Conservation (phyloP, 2,888 invertebrate genomes). For the Hypselothyrea guttata region DNA sequence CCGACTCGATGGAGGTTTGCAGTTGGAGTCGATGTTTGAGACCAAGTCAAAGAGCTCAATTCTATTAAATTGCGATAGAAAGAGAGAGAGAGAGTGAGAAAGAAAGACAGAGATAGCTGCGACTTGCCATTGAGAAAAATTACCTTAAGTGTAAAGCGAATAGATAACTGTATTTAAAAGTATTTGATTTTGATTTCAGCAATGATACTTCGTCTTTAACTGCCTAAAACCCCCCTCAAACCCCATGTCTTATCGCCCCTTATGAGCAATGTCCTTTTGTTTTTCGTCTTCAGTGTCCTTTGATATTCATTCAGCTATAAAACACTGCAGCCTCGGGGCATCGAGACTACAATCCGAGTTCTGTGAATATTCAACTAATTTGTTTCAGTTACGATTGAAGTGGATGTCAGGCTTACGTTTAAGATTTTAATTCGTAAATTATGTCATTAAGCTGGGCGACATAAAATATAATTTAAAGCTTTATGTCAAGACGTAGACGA, state of each 20-base stretch:
- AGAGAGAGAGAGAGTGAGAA: background rate
- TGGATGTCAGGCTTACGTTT: constrained; percentile 4
- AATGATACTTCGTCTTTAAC: background rate
- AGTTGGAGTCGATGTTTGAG: constrained; percentile 17
- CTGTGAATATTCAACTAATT: constrained; percentile 56
- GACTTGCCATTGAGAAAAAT: background rate
- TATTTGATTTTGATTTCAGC: constrained; percentile 1
- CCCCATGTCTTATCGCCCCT: no score
- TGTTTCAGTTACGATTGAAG: constrained; percentile 42
- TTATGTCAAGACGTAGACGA: constrained; percentile 3
- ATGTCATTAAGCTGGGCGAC: constrained; percentile 54
- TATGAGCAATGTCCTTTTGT: constrained; percentile 18
- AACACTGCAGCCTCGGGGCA: constrained; percentile 38
- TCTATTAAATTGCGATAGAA: constrained; percentile 56
- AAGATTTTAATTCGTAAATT: constrained; percentile 51
- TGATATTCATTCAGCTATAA: constrained; percentile 52
- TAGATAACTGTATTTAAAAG: constrained; percentile 4
- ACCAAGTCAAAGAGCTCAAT: constrained; percentile 43
- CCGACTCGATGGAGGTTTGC: constrained; percentile 55
- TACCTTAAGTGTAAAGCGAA: background rate
- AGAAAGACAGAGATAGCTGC: background rate
- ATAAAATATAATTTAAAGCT: constrained; percentile 41
- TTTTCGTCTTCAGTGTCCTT: constrained; percentile 48
- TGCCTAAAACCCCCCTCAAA: no score
- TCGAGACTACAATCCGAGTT: constrained; percentile 56